Evolutionary conservation across 2,113 vertebrate genomes (phyloP), one percentile per base, ranked within the genome.

Genomic region (Nothocercus nigrocapillus): DNA sequence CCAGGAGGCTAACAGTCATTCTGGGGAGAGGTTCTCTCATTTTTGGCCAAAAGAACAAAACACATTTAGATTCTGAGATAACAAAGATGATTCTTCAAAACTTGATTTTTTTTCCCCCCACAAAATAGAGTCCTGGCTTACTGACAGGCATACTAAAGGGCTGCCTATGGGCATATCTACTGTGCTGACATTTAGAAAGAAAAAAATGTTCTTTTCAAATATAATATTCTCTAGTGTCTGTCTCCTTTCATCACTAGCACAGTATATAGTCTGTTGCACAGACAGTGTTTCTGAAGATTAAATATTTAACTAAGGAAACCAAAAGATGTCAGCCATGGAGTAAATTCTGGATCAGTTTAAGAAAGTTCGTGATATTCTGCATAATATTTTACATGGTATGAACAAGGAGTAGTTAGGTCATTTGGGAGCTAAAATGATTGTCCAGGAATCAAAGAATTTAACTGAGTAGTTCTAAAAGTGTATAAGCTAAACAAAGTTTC

Each of bases 301-400:
- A 89, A 90, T 85, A 90, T 90, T 96, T 94, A 84, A 92, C 45
- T 42, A 79, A 73, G 77, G 49, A 96, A 93, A 90, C 8, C 53
- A 28, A 76, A 82, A 87, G 77, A 62, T 88, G n/a, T 62, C 90
- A 69, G 36, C 75, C 81, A 87, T 8, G 19, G 70, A 93, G 40
- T 69, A 93, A 89, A 90, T 59, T 93, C 30, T 76, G 86, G 49
- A 90, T 63, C 53, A 79, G 4, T 70, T 66, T 80, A 28, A 73
- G 70, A 82, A 69, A 79, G 22, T 69, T 84, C 58, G 58, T 17
- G 54, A 47, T 53, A 54, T 9, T 58, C 18, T 58, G 47, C 62
- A 7, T 34, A 82, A 69, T 30, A 59, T 74, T 90, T 82, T 49
- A 89, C 77, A 74, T 30, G 72, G 70, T 7, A 12, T 45, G 83